Percentiles rank a stretch among this genome's conserved stretches.
phyloP scores from a whole-genome alignment of 30 jellyfish, hydroid and myxozoan species.

The Aurelia sp. region DNA sequence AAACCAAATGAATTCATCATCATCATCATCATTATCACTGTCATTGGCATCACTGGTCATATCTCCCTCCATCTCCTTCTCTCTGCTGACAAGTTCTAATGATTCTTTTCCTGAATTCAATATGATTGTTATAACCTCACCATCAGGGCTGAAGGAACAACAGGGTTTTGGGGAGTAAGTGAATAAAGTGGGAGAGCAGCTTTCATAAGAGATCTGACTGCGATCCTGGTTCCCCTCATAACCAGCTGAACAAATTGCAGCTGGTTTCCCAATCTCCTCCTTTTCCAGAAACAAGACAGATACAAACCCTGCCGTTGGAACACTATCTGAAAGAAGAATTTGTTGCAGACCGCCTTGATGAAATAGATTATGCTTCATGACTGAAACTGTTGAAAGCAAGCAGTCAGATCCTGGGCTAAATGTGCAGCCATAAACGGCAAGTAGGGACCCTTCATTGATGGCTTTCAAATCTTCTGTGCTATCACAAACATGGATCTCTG shows the following conservation, averaged over 20 bases:
- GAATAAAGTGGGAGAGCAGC: slow-evolving; percentile 48
- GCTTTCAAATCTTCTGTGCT: slow-evolving; percentile 22
- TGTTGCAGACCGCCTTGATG: slow-evolving; percentile 16
- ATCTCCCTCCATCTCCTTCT: background rate
- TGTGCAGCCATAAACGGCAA: slow-evolving; percentile 57
- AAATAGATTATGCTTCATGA: slow-evolving; percentile 14
- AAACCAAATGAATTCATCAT: slow-evolving; percentile 23
- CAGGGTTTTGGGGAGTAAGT: slow-evolving; percentile 74
- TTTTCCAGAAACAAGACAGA: slow-evolving; percentile 35
- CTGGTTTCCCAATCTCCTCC: background rate
- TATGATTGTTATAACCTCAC: slow-evolving; percentile 38
- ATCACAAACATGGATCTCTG: slow-evolving; percentile 43
- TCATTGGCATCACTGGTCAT: background rate
- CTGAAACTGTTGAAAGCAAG: slow-evolving; percentile 33
- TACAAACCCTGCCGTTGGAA: slow-evolving; percentile 74
- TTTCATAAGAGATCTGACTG: background rate
- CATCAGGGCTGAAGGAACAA: slow-evolving; percentile 56
- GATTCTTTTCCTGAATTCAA: slow-evolving; percentile 64
- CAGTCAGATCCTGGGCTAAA: slow-evolving; percentile 63
- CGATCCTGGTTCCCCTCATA: no score
- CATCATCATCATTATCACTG: slow-evolving; percentile 1
- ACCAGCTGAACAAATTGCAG: background rate
- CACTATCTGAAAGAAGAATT: background rate
- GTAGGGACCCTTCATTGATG: slow-evolving; percentile 27
- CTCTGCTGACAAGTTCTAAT: slow-evolving; percentile 35